Base-by-base conservation (phyloP, 2,888 invertebrate species). In the Amphipyra berbera region DNA sequence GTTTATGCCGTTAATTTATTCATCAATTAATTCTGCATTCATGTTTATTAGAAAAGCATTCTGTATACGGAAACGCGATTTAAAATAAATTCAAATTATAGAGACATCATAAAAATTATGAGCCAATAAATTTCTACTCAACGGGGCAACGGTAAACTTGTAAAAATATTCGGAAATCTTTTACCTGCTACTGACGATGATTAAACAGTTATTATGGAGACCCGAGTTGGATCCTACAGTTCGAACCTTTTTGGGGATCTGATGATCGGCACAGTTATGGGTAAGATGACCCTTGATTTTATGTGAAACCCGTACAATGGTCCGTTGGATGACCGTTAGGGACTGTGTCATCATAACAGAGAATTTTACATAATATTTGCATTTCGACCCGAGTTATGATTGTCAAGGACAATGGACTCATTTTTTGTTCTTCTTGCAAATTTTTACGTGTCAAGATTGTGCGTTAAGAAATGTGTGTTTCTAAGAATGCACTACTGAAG, bases 291-390 rank as follows among this genome's bases (percentile, higher is more conserved):
- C 78, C 72, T 55, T 63, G 73, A 73, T 81, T 81, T 81, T 83
- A 80, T 79, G 77, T 72, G 65, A 81, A 82, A 82, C 71, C 68
- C 63, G 76, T 81, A 81, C 79, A 79, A 81, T 79, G 73, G 68
- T 60, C 56, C 58, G 65, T 59, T 61, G 35, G 21, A 3, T 10
- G 65, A 88, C 91, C 90, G 91, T 89, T 90, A 89, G 78, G 80
- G 79, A 76, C 78, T 62, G 71, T 81, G 78, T 79, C 67, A 61
- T 69, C 61, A 62, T 71, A 75, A 76, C 71, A 73, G 61, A 61
- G 35, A 40, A 41, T 80, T 82, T 82, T 74, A 77, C 82, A 83
- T 81, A 83, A 82, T 68, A 81, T 83, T 82, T 78, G 68, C 67
- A 75, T 76, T 65, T 72, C 53, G 8, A 70, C 59, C 47, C 8